Percentiles rank a stretch among this genome's conserved stretches.
These are phyloP conservation scores for Brotula barbata DNA, from an alignment of 2,797 vertebrate genomes.

Conservation along the genomic window DNA sequence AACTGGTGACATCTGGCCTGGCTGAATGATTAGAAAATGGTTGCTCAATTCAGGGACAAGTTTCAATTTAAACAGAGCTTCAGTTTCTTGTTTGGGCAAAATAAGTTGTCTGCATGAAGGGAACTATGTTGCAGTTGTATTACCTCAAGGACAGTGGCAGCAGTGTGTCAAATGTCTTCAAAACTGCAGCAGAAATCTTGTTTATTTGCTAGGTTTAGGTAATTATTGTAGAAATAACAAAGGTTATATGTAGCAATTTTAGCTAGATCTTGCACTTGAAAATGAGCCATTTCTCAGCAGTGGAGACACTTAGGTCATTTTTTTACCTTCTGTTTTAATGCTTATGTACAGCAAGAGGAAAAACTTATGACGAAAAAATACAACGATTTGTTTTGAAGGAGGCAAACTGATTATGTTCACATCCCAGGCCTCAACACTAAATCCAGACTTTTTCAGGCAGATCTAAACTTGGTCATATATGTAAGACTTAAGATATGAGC, in stretches of 20 bases:
- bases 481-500: no score
- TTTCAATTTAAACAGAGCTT: no score
- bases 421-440: no score
- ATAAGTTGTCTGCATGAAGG: neutral
- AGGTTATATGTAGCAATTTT: neutral
- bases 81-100: neutral
- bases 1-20: slow-evolving; percentile 4
- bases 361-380: no score
- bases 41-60: neutral
- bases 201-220: no score
- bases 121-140: slow-evolving; percentile 11
- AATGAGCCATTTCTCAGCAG: neutral
- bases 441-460: no score
- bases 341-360: no score
- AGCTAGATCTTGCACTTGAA: neutral
- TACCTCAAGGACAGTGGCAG: slow-evolving; percentile 6
- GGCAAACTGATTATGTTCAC: no score
- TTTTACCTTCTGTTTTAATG: no score
- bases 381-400: no score
- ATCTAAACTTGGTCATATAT: no score
- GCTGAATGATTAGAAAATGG: neutral
- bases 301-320: neutral
- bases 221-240: neutral
- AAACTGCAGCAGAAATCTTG: neutral
- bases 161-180: neutral